Base-by-base conservation (phyloP, 2,888 invertebrate species). In the Tigriopus californicus region DNA sequence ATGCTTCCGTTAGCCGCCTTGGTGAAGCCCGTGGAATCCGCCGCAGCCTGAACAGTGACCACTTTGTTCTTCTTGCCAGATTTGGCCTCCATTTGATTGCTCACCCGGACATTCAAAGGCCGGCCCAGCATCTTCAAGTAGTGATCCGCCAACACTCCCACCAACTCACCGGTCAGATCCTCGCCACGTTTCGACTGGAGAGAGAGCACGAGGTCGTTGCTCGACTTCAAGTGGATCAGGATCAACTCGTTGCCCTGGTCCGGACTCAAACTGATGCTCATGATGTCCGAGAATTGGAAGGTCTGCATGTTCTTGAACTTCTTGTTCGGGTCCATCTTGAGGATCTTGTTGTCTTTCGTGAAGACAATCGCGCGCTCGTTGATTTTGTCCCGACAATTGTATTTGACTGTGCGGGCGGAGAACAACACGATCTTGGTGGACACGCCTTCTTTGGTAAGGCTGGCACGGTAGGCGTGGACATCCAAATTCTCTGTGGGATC, bases 151-250 rank as follows among this genome's bases (percentile, higher is more conserved):
- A 92, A 73, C 58, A 84, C 77, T 13, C 90, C 94, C 13, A 92
- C 77, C 40, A 90, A 75, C 71, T 94, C 92, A 0, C 91, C 92
- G 56, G 90, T 80, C 63, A 84, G 76, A 70, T 91, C 89, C 63
- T 83, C 82, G 47, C 69, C 69, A 40, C 66, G 67, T 55, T 63
- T 65, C 40, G 67, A 67, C 11, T 64, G 62, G 33, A 94, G 75
- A 0, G 88, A 84, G 65, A 90, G 76, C 42, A 94, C 87, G 64
- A 94, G 77, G 74, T 95, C 94, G 71, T 92, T 91, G 60, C 87
- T 85, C 15, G 81, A 80, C 55, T 83, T 82, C 53, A 89, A 80
- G 72, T 91, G 90, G 64, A 94, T 77, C 58, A 89, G 82, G 61
- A 87, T 79, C 63, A 95, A 76, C 70, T 92, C 92, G 69, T 90